phyloP scores from a whole-genome alignment of 2,888 invertebrate genomes.

The Stictocephala bisonia region DNA sequence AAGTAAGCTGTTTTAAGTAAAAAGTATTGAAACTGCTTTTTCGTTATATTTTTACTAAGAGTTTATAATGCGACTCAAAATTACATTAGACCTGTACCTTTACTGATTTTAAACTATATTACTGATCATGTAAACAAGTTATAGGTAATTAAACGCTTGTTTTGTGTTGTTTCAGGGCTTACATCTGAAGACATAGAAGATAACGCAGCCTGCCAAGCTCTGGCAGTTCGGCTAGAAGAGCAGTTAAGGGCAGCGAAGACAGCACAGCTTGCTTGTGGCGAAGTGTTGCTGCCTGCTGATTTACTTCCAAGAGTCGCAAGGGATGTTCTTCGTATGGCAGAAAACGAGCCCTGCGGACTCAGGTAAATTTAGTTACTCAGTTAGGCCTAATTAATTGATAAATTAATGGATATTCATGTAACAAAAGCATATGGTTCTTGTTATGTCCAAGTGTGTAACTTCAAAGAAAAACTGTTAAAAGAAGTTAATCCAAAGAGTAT shows the following conservation, averaged over 20 bases:
- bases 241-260: constrained; percentile 84
- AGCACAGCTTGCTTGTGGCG: constrained; percentile 83
- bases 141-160: too few species aligned
- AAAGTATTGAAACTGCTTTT: too few species aligned
- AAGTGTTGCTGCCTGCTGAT: constrained; percentile 87
- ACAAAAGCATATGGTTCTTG: neutral
- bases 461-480: too few species aligned
- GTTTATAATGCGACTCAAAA: too few species aligned
- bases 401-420: neutral
- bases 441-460: constrained; percentile 19
- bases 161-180: constrained; percentile 51
- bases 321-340: constrained; percentile 84
- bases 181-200: constrained; percentile 57
- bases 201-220: constrained; percentile 64
- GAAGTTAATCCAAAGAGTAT: too few species aligned
- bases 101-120: too few species aligned
- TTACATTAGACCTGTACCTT: too few species aligned
- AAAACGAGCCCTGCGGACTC: constrained; percentile 90
- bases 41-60: too few species aligned
- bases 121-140: too few species aligned
- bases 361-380: constrained; percentile 63
- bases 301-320: constrained; percentile 82
- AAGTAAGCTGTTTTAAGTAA: too few species aligned
- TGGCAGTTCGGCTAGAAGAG: constrained; percentile 81
- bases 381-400: neutral